These are phyloP conservation scores for Diceros bicornis DNA, from an alignment of 2,797 vertebrate species.

Conservation along the genomic window DNA sequence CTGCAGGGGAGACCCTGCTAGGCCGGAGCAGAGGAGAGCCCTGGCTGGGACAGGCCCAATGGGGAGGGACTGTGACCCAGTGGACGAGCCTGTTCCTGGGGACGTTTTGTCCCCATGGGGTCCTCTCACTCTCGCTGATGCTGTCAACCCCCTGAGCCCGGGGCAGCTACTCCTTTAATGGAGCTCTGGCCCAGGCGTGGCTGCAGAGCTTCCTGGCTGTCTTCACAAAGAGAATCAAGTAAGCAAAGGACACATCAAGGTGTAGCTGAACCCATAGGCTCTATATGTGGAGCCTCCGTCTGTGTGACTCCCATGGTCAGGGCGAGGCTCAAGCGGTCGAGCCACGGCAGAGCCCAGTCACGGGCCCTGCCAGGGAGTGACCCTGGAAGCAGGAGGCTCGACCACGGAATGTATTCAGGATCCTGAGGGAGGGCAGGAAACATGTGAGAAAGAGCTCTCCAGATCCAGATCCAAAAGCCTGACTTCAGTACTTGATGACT, in stretches of 20 bases:
- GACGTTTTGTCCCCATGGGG: accelerated
- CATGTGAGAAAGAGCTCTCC: not conserved
- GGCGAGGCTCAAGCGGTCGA: not conserved
- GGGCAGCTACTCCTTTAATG: not conserved
- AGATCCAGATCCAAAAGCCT: not conserved
- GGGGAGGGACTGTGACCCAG: not conserved
- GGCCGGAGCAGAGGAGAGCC: not conserved
- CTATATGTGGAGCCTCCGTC: not conserved
- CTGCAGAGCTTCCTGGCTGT: not conserved
- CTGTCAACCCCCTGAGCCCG: not conserved
- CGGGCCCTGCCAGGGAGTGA: accelerated
- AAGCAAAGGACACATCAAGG: not conserved
- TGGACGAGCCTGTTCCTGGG: not conserved
- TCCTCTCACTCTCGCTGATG: not conserved
- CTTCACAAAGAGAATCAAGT: not conserved
- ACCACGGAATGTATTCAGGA: not conserved
- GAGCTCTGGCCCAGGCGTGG: not conserved
- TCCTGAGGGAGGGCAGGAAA: not conserved
- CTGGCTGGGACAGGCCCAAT: not conserved
- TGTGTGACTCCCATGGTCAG: not conserved
- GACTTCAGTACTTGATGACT: not conserved
- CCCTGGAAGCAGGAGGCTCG: too few species aligned
- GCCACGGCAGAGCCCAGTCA: not conserved
- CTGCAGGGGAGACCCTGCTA: not conserved
- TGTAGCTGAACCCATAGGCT: not conserved